Evolutionary conservation across 1,140 invertebrate genomes (phyloP), one percentile per base, ranked within the genome.

Genomic region (Battus philenor): DNA sequence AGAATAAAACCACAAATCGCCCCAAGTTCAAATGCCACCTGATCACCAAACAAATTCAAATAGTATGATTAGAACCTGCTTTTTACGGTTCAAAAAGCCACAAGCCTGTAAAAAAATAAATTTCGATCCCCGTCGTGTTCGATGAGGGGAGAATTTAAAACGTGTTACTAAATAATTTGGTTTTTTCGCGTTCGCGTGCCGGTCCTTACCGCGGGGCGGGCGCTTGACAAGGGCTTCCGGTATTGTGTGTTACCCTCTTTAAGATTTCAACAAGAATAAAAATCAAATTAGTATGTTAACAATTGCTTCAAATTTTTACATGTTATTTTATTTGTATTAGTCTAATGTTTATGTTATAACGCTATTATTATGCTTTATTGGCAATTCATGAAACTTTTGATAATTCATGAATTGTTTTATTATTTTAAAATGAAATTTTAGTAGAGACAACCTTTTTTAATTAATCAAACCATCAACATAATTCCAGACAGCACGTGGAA

Each of bases 171-270:
- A 67, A 77, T 60, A 63, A 69, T 63, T 69, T 54, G 15, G 58
- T 82, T 82, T 81, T 81, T 81, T 79, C 55, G 27, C 26, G 51
- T 48, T 77, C 75, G 75, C 73, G 78, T 79, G 77, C 58, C 45
- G 31, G 56, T 54, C 65, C 61, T 67, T 67, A 63, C 46, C 43
- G 29, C 30, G 53, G 57, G 56, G 63, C 53, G 58, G 59, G 60
- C 55, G 62, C 46, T 64, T 68, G 60, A 67, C 62, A 66, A 61
- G 50, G 47, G 57, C 64, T 76, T 72, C 70, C 71, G 63, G 65
- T 33, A 61, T 70, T 67, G 48, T 59, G 43, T 52, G 47, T 59
- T 36, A 59, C 66, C 66, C 60, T 54, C 49, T 39, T 59, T 60
- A 54, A 54, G 46, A 57, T 53, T 57, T 57, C 47, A 59, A 58